Percentiles rank a stretch among this genome's conserved stretches.
phyloP scores from a whole-genome alignment of 2,888 invertebrate genomes.

The Dermolepida albohirtum region DNA sequence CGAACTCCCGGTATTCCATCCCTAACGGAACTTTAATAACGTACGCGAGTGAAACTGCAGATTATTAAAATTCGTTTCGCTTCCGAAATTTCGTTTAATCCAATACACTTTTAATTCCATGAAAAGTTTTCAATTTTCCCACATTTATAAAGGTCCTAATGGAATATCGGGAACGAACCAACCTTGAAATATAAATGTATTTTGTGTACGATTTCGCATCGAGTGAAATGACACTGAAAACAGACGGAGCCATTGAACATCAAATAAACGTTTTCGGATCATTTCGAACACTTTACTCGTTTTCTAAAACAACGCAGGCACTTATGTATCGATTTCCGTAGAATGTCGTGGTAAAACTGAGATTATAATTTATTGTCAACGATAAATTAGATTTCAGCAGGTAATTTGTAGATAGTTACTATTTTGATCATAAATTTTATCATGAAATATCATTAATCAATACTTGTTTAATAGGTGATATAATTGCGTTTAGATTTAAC shows the following conservation, averaged over 20 bases:
- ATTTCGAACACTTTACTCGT: neutral
- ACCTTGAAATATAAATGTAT: too few relatives aligned
- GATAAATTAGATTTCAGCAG: neutral
- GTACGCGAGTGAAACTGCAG: conserved; percentile 3
- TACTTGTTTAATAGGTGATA: too few relatives aligned
- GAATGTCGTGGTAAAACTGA: neutral
- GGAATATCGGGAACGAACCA: too few relatives aligned
- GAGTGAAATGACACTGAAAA: too few relatives aligned
- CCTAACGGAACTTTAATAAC: conserved; percentile 10
- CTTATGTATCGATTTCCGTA: neutral
- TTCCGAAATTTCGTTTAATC: neutral
- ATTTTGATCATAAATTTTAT: neutral
- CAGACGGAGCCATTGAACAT: too few relatives aligned
- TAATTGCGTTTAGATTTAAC: too few relatives aligned
- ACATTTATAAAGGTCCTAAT: neutral
- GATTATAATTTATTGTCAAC: conserved; percentile 4
- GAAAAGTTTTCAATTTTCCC: conserved; percentile 4
- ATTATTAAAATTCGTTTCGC: conserved; percentile 13
- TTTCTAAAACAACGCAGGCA: neutral
- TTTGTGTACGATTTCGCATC: too few relatives aligned
- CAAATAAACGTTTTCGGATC: too few relatives aligned
- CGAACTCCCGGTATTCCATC: neutral
- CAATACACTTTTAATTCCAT: conserved; percentile 4
- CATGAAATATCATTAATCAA: conserved; percentile 3
- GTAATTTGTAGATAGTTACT: neutral